phyloP scores from a whole-genome alignment of 1,140 invertebrate species.

The Pseudomyrmex pallidus region DNA sequence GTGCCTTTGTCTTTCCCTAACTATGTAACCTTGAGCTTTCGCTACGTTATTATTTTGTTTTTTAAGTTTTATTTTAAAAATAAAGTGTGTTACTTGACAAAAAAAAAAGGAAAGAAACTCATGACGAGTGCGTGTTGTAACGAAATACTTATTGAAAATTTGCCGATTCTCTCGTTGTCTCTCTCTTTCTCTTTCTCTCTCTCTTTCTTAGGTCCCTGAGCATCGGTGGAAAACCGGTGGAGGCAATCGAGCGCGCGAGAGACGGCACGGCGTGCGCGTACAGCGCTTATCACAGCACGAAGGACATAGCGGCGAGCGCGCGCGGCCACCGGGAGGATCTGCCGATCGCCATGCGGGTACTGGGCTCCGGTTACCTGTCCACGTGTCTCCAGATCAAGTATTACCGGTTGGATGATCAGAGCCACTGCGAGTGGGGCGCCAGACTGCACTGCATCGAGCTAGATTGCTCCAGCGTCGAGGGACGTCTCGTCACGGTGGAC shows the following conservation, averaged over 20 bases:
- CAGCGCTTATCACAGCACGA: slow-evolving; percentile 84
- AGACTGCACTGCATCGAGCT: slow-evolving; percentile 86
- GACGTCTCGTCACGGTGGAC: slow-evolving; percentile 83
- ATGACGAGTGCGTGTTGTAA: too few relatives aligned
- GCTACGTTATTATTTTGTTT: background rate
- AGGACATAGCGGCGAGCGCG: slow-evolving; percentile 78
- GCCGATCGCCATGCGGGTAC: slow-evolving; percentile 82
- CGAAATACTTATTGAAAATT: too few relatives aligned
- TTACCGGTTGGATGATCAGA: slow-evolving; percentile 85
- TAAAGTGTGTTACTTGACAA: background rate
- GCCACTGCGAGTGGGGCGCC: slow-evolving; percentile 86
- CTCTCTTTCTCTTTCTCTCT: too few relatives aligned
- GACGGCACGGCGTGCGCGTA: slow-evolving; percentile 85
- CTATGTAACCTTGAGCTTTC: background rate
- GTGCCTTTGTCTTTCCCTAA: background rate
- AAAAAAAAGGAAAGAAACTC: too few relatives aligned
- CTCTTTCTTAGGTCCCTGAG: slow-evolving; percentile 79
- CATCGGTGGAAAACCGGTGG: slow-evolving; percentile 82
- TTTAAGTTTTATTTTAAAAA: background rate
- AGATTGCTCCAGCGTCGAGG: slow-evolving; percentile 85
- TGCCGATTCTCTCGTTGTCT: too few relatives aligned
- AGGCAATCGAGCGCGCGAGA: slow-evolving; percentile 82
- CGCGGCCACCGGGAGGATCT: slow-evolving; percentile 84
- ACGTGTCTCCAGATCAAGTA: slow-evolving; percentile 86
- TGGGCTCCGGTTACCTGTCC: slow-evolving; percentile 84